Evolutionary conservation across 2,888 invertebrate genomes (phyloP).

Genomic region (Aporophyla nigra): DNA sequence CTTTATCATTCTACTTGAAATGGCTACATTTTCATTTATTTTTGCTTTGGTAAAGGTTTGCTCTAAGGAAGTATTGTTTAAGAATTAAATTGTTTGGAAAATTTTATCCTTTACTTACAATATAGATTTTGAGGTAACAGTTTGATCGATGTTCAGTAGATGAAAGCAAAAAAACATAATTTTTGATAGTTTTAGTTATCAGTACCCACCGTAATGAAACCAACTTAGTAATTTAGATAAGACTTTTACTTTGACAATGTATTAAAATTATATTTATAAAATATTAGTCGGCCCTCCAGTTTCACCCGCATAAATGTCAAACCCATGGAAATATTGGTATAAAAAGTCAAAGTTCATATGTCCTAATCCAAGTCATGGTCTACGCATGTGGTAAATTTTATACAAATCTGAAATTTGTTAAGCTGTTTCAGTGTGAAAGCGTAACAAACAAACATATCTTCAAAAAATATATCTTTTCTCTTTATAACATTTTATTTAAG

Average conservation of each 20-base stretch:
- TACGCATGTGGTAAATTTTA: too few species aligned
- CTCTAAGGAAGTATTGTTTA: background rate
- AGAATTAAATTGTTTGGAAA: background rate
- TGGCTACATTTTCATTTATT: conserved; percentile 11
- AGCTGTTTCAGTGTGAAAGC: too few species aligned
- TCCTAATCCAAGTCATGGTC: too few species aligned
- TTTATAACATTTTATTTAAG: too few species aligned
- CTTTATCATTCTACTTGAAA: conserved; percentile 24
- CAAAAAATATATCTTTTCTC: too few species aligned
- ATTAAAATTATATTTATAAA: background rate
- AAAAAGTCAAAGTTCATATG: too few species aligned
- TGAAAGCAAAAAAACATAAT: background rate
- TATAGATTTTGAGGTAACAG: background rate
- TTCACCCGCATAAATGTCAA: too few species aligned
- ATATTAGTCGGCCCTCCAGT: background rate
- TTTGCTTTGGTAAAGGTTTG: background rate
- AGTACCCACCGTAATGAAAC: too few species aligned
- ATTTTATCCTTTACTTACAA: background rate
- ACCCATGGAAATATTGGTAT: too few species aligned
- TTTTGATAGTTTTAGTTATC: background rate
- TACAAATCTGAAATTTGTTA: too few species aligned
- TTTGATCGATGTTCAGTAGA: conserved; percentile 9
- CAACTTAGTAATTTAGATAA: background rate
- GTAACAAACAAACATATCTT: too few species aligned
- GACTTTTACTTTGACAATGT: background rate